Evolutionary conservation across 2,113 vertebrate genomes (phyloP), one percentile per base, ranked within the genome.

Genomic region (Cisticola juncidis): DNA sequence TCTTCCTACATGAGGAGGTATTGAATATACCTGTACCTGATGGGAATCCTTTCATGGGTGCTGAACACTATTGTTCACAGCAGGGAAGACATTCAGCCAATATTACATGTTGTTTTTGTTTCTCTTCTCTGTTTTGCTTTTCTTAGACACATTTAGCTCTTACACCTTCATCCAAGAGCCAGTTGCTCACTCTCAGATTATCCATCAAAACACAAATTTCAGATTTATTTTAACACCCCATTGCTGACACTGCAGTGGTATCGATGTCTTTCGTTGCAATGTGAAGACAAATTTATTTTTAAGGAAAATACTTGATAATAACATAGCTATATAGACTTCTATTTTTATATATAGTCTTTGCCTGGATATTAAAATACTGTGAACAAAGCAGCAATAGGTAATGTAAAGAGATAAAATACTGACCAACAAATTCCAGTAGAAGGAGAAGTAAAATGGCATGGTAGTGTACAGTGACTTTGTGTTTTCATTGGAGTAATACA

Each of bases 141-240:
- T 35, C 72, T 66, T 74, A 44, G 38, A 62, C 33, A 77, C 5
- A 38, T 74, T 72, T 54, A 45, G 40, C 53, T 79, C 29, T 45
- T 62, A 62, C 9, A 83, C 20, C 8, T 89, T 87, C 17, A 58
- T 15, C 47, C 76, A 53, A 68, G 26, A 71, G 26, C 23, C n/a
- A 53, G 47, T 24, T 60, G 9, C 7, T 44, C 33, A 15, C 40
- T 81, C 60, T 47, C 51, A 66, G 60, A 81, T 72, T 20, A 77
- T 40, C 28, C 36, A 69, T 20, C 54, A 92, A 70, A 79, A 73
- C 6, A 66, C 14, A 10, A 69, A 64, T 73, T 86, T 61, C 68
- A 81, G 25, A 57, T 31, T 74, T 53, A 44, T 3, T 0, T 35
- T 47, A 62, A 87, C 0, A 7, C 2, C 29, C 19, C 13, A 64